Percentiles rank a stretch among this genome's conserved stretches.
phyloP scores from a whole-genome alignment of 2,888 invertebrate genomes.

The Sinelater perroti region DNA sequence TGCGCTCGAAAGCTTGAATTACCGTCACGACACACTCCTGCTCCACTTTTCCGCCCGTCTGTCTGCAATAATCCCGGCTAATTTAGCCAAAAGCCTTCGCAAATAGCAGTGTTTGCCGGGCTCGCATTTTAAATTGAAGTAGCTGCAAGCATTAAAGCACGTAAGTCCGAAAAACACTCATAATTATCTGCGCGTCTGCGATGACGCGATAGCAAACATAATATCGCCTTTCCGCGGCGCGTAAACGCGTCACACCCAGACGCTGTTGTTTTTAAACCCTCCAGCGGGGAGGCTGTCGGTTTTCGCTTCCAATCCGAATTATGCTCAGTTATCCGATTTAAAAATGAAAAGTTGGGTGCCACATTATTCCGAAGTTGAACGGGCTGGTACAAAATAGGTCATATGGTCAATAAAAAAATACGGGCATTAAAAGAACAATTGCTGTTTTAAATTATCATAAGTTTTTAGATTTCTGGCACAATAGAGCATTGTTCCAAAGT shows the following conservation, averaged over 20 bases:
- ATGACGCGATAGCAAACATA: slow-evolving; percentile 15
- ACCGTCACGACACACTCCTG: too few relatives aligned
- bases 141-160: slow-evolving; percentile 9
- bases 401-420: too few relatives aligned
- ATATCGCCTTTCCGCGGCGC: slow-evolving; percentile 11
- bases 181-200: slow-evolving; percentile 14
- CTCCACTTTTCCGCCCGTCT: neutral
- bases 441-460: too few relatives aligned
- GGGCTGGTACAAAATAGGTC: too few relatives aligned
- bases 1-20: too few relatives aligned
- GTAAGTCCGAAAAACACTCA: slow-evolving; percentile 15
- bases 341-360: too few relatives aligned
- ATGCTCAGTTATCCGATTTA: too few relatives aligned
- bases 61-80: slow-evolving; percentile 3
- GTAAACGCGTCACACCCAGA: slow-evolving; percentile 12
- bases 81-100: slow-evolving; percentile 5
- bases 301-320: slow-evolving; percentile 12
- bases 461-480: too few relatives aligned
- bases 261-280: slow-evolving; percentile 20
- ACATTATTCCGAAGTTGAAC: too few relatives aligned
- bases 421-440: too few relatives aligned
- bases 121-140: slow-evolving; percentile 7
- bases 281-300: slow-evolving; percentile 8
- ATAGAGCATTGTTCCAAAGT: too few relatives aligned
- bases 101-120: slow-evolving; percentile 6